Evolutionary conservation across 2,113 vertebrate genomes (phyloP).

Genomic region (Neodontobutis hainanensis): DNA sequence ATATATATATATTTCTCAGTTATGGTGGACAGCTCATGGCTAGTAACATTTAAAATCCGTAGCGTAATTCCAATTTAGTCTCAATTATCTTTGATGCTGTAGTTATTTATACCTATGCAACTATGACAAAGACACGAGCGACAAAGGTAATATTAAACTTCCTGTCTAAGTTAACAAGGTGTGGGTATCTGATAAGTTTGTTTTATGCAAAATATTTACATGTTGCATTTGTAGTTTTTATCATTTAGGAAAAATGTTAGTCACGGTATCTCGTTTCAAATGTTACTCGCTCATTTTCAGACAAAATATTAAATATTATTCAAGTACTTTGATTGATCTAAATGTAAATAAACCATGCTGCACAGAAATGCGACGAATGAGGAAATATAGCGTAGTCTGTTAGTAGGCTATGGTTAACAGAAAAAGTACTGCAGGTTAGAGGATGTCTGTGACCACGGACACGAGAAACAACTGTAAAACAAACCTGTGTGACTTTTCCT

Average conservation of each 20-base stretch:
- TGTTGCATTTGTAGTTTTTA: background rate
- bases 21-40: background rate
- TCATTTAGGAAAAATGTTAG: background rate
- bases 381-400: background rate
- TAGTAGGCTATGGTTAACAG: background rate
- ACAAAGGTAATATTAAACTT: slow-evolving; percentile 11
- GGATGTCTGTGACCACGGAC: background rate
- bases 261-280: slow-evolving; percentile 2
- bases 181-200: slow-evolving; percentile 37
- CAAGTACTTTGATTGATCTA: no score
- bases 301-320: no score
- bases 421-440: background rate
- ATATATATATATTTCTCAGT: no score
- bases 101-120: background rate
- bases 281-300: background rate
- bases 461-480: slow-evolving; percentile 53
- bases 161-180: slow-evolving; percentile 7
- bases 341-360: no score
- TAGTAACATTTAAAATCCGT: background rate
- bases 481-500: slow-evolving; percentile 75
- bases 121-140: background rate
- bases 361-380: no score
- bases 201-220: background rate
- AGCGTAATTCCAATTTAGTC: background rate
- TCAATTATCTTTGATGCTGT: background rate